These are phyloP conservation scores for Crax fasciolata DNA, from an alignment of 2,797 vertebrate genomes.

Conservation along the genomic window DNA sequence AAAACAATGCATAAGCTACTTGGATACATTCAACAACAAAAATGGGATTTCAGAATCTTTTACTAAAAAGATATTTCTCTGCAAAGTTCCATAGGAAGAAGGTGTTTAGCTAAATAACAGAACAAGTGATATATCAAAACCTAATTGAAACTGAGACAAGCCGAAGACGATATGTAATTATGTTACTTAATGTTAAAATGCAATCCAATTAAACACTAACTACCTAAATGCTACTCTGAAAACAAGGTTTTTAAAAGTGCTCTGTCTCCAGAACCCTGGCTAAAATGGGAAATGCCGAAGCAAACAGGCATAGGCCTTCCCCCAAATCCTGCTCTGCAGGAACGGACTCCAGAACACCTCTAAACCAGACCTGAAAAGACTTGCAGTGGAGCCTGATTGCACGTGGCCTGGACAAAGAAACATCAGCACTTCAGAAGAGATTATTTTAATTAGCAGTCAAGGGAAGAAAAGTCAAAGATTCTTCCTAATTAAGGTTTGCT, in stretches of 20 bases:
- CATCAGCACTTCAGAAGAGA: not conserved
- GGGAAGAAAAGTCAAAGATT: not conserved
- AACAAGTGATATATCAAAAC: not conserved
- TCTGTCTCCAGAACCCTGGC: not conserved
- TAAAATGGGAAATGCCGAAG: not conserved
- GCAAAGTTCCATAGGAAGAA: not conserved
- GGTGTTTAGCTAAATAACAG: not conserved
- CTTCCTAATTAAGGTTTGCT: not conserved
- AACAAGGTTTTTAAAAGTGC: not conserved
- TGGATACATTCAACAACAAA: not conserved
- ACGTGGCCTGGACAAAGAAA: not conserved
- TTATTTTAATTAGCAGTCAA: not conserved
- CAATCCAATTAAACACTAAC: not conserved
- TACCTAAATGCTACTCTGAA: not conserved
- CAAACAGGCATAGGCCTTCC: not conserved
- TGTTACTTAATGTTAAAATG: conserved; percentile 12
- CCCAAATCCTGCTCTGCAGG: not conserved
- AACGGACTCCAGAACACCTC: not conserved
- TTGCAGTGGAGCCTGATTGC: not conserved
- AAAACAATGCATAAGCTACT: conserved; percentile 4
- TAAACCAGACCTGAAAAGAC: not conserved
- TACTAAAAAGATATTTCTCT: conserved; percentile 43
- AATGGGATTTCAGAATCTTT: conserved; percentile 14
- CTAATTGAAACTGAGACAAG: conserved; percentile 16
- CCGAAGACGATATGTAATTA: not conserved